Conservation (phyloP, 92 coral and sea anemone species). For the Epizoanthus stellaris region DNA sequence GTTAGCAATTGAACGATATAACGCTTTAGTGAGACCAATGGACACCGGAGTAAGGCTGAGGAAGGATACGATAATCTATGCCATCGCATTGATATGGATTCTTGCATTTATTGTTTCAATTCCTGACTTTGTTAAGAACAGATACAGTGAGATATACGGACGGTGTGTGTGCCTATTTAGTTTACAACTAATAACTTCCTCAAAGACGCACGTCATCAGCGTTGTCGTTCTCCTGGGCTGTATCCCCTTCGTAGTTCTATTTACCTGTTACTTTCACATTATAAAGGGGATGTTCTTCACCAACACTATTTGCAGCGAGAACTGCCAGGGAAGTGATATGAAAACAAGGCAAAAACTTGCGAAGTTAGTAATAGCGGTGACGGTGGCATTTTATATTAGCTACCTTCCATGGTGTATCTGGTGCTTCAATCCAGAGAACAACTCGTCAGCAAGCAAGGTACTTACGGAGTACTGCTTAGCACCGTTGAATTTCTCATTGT, state of each 20-base stretch:
- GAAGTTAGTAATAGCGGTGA: slow-evolving; percentile 61
- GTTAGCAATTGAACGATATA: slow-evolving; percentile 71
- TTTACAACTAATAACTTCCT: slow-evolving; percentile 51
- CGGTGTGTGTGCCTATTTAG: slow-evolving; percentile 77
- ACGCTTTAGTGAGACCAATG: slow-evolving; percentile 71
- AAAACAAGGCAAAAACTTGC: slow-evolving; percentile 66
- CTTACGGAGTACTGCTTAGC: slow-evolving; percentile 26
- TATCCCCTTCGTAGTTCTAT: slow-evolving; percentile 56
- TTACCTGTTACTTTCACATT: slow-evolving; percentile 69
- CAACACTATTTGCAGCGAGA: slow-evolving; percentile 62
- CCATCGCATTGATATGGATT: slow-evolving; percentile 50
- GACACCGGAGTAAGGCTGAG: slow-evolving; percentile 36
- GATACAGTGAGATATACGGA: slow-evolving; percentile 51
- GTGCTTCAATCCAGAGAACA: slow-evolving; percentile 38
- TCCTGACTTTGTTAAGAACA: slow-evolving; percentile 61
- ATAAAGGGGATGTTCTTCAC: slow-evolving; percentile 70
- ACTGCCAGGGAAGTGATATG: slow-evolving; percentile 35
- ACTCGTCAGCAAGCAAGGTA: slow-evolving; percentile 36
- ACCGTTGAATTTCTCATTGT: not conserved
- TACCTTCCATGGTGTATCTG: slow-evolving; percentile 65
- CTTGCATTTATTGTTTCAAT: slow-evolving; percentile 49
- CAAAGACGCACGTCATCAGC: slow-evolving; percentile 61
- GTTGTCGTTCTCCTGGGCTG: slow-evolving; percentile 59
- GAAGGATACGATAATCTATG: slow-evolving; percentile 55
- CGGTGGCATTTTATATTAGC: slow-evolving; percentile 61